phyloP scores from a whole-genome alignment of 2,113 vertebrate genomes.

The Uropsilus gracilis region DNA sequence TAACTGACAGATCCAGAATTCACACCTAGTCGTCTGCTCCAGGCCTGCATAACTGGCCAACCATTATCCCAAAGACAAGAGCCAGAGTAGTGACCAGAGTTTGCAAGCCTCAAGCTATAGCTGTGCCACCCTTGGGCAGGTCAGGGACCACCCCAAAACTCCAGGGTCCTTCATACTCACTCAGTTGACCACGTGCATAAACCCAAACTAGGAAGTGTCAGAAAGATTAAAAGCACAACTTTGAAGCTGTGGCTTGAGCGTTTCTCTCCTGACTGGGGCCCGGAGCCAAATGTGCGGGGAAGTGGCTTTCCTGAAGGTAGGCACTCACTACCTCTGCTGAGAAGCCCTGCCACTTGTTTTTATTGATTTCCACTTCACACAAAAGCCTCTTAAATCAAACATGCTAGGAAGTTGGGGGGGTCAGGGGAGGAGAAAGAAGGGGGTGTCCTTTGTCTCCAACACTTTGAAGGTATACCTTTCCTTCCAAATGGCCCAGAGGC shows the following conservation, averaged over 20 bases:
- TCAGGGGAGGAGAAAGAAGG: not conserved
- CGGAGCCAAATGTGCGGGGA: not conserved
- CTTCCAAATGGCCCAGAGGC: not conserved
- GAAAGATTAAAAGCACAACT: not conserved
- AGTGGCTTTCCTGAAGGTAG: not conserved
- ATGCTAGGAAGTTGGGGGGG: slow-evolving; percentile 7
- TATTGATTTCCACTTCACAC: slow-evolving; percentile 47
- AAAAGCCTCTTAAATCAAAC: slow-evolving; percentile 57
- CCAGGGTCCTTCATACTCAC: not conserved
- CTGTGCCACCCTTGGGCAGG: not conserved
- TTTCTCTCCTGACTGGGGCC: not conserved
- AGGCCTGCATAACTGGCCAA: not conserved
- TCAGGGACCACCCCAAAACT: not conserved
- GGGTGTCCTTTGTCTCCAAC: not conserved
- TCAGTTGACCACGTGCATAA: not conserved
- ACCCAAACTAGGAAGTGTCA: not conserved
- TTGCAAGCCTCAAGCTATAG: not conserved
- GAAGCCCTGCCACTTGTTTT: not conserved
- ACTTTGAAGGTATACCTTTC: not conserved
- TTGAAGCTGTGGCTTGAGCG: not conserved
- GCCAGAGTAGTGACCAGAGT: not conserved
- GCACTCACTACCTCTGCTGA: not conserved
- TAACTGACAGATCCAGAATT: not conserved
- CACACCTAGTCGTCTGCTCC: not conserved
- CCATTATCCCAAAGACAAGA: not conserved